A percentile compares a stretch with the other conserved stretches of the same genome.
phyloP scores from a whole-genome alignment of 2,113 vertebrate genomes.

The Acinonyx jubatus region DNA sequence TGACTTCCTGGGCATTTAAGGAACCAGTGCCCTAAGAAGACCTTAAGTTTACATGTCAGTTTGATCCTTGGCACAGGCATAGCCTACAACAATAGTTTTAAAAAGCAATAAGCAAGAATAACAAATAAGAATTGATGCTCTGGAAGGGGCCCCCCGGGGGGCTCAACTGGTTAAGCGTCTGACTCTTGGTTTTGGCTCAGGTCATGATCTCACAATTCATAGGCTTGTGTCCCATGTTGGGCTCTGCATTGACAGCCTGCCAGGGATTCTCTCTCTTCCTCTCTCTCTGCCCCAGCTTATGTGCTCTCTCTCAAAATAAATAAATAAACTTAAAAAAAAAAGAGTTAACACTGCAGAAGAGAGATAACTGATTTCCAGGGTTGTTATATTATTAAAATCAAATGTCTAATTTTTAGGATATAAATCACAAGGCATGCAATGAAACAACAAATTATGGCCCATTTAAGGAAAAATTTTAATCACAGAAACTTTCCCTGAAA shows the following conservation, averaged over 20 bases:
- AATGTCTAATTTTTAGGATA: not conserved
- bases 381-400: not conserved
- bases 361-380: not conserved
- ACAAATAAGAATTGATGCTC: not conserved
- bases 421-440: not conserved
- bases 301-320: too few relatives aligned
- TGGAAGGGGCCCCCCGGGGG: not conserved
- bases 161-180: too few relatives aligned
- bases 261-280: too few relatives aligned
- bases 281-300: too few relatives aligned
- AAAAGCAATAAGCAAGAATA: not conserved
- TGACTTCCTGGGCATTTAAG: not conserved
- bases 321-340: not conserved
- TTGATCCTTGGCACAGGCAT: not conserved
- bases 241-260: too few relatives aligned
- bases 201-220: too few relatives aligned
- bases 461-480: not conserved
- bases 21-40: not conserved
- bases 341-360: not conserved
- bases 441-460: not conserved
- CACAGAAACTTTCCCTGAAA: not conserved
- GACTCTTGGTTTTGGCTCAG: too few relatives aligned
- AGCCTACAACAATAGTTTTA: not conserved
- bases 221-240: too few relatives aligned
- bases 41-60: not conserved